Evolutionary conservation across 2,113 vertebrate genomes (phyloP).

Genomic region (Phaetusa simplex): DNA sequence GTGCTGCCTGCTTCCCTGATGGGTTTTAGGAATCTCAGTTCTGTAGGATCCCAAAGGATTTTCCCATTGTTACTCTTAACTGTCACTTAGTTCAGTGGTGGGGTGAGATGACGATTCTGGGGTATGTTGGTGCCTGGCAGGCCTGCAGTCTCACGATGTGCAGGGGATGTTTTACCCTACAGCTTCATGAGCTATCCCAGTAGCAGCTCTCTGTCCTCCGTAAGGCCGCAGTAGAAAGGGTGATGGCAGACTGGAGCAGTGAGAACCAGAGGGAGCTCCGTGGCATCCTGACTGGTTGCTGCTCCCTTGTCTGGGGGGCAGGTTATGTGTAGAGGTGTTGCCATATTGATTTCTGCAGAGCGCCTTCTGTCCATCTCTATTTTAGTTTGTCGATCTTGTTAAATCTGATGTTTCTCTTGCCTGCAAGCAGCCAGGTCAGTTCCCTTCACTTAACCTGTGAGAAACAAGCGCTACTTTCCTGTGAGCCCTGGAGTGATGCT

Average conservation of each 20-base stretch:
- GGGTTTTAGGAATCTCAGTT: background rate
- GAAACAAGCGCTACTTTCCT: background rate
- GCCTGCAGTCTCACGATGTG: background rate
- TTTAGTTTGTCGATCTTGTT: background rate
- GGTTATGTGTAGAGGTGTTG: background rate
- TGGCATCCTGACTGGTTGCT: background rate
- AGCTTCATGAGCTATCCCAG: fast-evolving
- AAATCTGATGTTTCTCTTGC: background rate
- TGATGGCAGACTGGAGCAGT: background rate
- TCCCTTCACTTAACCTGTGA: background rate
- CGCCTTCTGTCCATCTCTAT: background rate
- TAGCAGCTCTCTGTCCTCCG: fast-evolving
- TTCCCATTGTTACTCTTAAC: background rate
- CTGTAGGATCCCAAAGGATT: background rate
- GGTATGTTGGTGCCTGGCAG: too few species aligned
- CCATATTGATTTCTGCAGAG: background rate
- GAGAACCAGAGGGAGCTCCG: background rate
- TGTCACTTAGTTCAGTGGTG: background rate
- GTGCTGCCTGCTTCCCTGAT: background rate
- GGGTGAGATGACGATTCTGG: fast-evolving
- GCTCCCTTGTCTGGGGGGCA: background rate
- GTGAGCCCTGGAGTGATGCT: background rate
- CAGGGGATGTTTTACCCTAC: background rate
- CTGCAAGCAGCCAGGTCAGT: background rate
- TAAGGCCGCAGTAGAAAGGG: background rate